phyloP scores from a whole-genome alignment of 2,113 vertebrate species.

The Malurus melanocephalus region DNA sequence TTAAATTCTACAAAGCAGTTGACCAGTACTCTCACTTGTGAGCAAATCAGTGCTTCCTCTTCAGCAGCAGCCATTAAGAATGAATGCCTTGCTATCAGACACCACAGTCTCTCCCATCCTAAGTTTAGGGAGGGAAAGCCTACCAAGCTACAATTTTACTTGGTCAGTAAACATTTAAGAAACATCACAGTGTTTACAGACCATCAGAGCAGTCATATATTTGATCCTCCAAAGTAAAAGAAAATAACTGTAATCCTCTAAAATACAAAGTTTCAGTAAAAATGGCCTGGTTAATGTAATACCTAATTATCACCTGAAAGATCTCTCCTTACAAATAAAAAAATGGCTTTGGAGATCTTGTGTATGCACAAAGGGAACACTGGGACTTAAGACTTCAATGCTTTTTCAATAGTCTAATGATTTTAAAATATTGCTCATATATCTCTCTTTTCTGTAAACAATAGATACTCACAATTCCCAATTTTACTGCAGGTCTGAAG shows the following conservation, averaged over 20 bases:
- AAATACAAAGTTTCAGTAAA: background rate
- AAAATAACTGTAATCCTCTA: background rate
- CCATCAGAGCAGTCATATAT: background rate
- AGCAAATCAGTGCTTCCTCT: background rate
- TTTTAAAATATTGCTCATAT: background rate
- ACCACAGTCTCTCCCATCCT: background rate
- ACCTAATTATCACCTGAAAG: background rate
- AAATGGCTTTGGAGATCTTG: background rate
- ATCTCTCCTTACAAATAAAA: background rate
- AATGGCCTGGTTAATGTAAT: background rate
- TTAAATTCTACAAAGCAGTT: background rate
- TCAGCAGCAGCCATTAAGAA: background rate
- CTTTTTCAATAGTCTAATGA: background rate
- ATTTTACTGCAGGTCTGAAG: background rate
- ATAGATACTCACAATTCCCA: background rate
- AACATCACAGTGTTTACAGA: background rate
- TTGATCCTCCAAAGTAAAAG: background rate
- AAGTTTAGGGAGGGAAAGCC: background rate
- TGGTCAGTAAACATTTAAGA: background rate
- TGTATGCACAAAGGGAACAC: background rate
- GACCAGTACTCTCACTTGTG: background rate
- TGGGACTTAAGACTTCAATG: background rate
- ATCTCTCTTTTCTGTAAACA: background rate
- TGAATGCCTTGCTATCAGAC: background rate
- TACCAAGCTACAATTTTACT: background rate